Percentiles rank a stretch among this genome's conserved stretches.
Evolutionary conservation across 2,888 invertebrate genomes (phyloP).

Genomic region (Oegoconia quadripuncta): DNA sequence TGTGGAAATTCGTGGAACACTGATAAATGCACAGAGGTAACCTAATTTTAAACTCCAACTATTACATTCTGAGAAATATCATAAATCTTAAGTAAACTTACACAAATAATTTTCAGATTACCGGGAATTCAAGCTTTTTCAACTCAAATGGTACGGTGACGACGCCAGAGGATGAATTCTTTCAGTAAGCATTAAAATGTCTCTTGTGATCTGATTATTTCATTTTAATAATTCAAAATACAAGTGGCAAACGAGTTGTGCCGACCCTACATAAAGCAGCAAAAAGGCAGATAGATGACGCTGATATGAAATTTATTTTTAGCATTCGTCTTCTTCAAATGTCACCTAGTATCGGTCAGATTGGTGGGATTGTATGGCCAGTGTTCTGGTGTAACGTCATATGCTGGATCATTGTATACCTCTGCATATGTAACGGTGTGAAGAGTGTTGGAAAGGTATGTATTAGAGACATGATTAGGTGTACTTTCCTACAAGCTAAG

Average conservation of each 20-base stretch:
- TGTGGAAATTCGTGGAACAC: slow-evolving; percentile 93
- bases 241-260: too few relatives aligned
- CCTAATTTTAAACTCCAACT: slow-evolving; percentile 12
- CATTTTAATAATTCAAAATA: neutral
- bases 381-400: slow-evolving; percentile 86
- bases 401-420: slow-evolving; percentile 89
- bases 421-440: slow-evolving; percentile 92
- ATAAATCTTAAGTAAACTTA: neutral
- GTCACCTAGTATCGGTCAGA: slow-evolving; percentile 84
- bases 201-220: too few relatives aligned
- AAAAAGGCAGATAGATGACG: too few relatives aligned
- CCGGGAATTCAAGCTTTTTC: slow-evolving; percentile 50
- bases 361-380: slow-evolving; percentile 90
- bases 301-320: slow-evolving; percentile 43
- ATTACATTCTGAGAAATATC: slow-evolving; percentile 14
- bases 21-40: slow-evolving; percentile 82
- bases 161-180: slow-evolving; percentile 91
- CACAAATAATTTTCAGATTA: slow-evolving; percentile 48
- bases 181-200: slow-evolving; percentile 84
- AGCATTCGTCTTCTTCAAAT: slow-evolving; percentile 89
- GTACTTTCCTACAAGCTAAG: too few relatives aligned
- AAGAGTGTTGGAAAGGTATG: slow-evolving; percentile 90
- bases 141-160: slow-evolving; percentile 57
- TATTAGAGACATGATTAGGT: too few relatives aligned
- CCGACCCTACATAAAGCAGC: too few relatives aligned